Conservation (phyloP, 2,113 vertebrate genomes). For the Peromyscus maniculatus region DNA sequence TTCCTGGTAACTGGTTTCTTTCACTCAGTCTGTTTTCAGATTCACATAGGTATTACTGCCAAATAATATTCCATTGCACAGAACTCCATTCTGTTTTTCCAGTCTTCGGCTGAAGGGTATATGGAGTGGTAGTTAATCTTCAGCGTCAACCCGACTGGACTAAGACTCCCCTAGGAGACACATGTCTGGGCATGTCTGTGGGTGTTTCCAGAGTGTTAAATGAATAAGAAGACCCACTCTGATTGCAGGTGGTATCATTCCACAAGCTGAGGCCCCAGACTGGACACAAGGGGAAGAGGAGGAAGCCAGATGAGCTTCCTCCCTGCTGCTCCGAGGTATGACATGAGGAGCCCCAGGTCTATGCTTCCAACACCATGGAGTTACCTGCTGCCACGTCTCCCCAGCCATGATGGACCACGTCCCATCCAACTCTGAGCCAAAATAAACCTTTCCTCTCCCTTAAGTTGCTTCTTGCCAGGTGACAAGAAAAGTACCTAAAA, state of each 20-base stretch:
- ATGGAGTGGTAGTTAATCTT: background rate
- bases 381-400: background rate
- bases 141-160: background rate
- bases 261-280: background rate
- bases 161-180: background rate
- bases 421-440: background rate
- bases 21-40: background rate
- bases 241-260: background rate
- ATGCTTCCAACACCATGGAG: too few species aligned
- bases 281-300: background rate
- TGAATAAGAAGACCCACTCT: background rate
- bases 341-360: background rate
- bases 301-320: background rate
- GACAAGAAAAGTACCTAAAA: background rate
- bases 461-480: background rate
- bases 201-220: background rate
- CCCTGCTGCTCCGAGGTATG: background rate
- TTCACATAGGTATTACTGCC: background rate
- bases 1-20: conserved; percentile 8
- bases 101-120: background rate
- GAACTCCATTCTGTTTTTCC: background rate
- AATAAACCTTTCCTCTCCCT: background rate
- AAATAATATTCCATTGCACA: background rate
- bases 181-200: background rate
- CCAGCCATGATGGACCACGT: background rate